Percentiles rank a stretch among this genome's conserved stretches.
These are phyloP conservation scores for Pan troglodytes DNA, from an alignment of 2,113 vertebrate genomes.

Conservation along the genomic window NHGRI_mPanTro3-v2.1_pri NC_072404.2:7920001-7920500, in stretches of 20 bases:
- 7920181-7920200: background rate
- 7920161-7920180: background rate
- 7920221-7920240: background rate
- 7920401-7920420: fast-evolving
- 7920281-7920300: background rate
- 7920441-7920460: too few relatives aligned
- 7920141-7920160: background rate
- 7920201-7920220: background rate
- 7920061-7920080: background rate
- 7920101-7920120: background rate
- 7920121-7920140: background rate
- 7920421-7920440: background rate
- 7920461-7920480: too few relatives aligned
- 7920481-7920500: background rate
- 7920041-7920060: background rate
- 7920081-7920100: fast-evolving
- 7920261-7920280: background rate
- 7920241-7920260: background rate
- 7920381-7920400: background rate
- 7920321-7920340: background rate
- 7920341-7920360: fast-evolving
- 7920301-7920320: background rate
- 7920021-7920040: background rate
- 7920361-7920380: background rate
- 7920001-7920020: background rate